These are phyloP conservation scores for Osmerus mordax DNA, from an alignment of 2,113 vertebrate genomes.

Conservation along the genomic window DNA sequence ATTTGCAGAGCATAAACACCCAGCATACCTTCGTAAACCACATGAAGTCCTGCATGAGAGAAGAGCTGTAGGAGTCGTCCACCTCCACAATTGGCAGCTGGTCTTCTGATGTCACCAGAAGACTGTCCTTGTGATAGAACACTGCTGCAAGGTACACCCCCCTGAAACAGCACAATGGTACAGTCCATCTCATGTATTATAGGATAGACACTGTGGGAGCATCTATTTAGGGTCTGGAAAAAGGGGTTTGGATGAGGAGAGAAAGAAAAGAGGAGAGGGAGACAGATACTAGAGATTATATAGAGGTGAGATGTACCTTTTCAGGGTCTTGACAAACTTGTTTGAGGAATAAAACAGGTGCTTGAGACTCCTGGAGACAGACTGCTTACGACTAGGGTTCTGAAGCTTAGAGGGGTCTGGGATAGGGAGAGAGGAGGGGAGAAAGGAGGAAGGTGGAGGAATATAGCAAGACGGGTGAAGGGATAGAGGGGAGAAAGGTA, in stretches of 20 bases:
- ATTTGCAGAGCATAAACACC: constrained; percentile 24
- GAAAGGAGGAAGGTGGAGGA: background rate
- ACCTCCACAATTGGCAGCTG: constrained; percentile 98
- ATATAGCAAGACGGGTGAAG: background rate
- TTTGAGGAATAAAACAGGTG: constrained; percentile 97
- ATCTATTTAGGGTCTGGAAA: background rate
- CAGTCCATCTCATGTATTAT: background rate
- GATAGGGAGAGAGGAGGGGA: constrained; percentile 38
- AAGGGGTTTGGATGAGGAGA: background rate
- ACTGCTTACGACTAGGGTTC: constrained; percentile 91
- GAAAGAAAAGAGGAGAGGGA: background rate
- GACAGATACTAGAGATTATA: background rate
- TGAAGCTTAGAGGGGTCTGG: constrained; percentile 87
- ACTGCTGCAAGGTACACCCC: constrained; percentile 92
- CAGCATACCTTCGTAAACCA: constrained; percentile 94
- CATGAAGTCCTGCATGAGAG: constrained; percentile 93
- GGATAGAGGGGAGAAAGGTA: too few species aligned
- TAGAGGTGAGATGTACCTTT: constrained; percentile 72
- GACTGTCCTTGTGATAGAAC: constrained; percentile 93
- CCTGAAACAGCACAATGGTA: constrained; percentile 66
- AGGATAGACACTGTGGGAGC: background rate
- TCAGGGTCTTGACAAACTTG: constrained; percentile 97
- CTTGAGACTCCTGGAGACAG: constrained; percentile 92
- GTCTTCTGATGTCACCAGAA: constrained; percentile 95
- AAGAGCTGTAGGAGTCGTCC: constrained; percentile 90